Evolutionary conservation across 1,140 invertebrate species (phyloP).

Genomic region (Bombus fervidus): DNA sequence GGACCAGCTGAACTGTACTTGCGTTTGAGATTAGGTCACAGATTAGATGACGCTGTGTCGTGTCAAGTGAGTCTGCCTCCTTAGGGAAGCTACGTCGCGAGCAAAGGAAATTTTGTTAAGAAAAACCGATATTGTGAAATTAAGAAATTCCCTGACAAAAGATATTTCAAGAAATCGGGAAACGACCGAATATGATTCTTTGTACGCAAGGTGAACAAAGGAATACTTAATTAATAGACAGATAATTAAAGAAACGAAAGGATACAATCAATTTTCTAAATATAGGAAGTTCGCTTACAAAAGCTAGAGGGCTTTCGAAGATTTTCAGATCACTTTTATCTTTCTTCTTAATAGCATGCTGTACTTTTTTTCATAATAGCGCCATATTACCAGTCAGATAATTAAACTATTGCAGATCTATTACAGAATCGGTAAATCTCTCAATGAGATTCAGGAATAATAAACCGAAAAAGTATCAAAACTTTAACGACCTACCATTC

Average conservation of each 20-base stretch:
- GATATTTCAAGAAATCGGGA: too few relatives aligned
- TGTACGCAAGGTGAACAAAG: background rate
- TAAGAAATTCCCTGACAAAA: background rate
- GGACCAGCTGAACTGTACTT: conserved; percentile 11
- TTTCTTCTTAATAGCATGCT: too few relatives aligned
- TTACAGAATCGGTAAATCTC: background rate
- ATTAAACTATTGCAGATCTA: too few relatives aligned
- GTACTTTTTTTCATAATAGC: too few relatives aligned
- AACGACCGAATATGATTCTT: background rate
- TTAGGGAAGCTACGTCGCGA: conserved; percentile 8
- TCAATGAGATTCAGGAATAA: background rate
- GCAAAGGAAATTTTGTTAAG: conserved; percentile 16
- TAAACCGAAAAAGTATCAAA: background rate
- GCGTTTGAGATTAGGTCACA: conserved; percentile 53
- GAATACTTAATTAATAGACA: too few relatives aligned
- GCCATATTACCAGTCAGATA: too few relatives aligned
- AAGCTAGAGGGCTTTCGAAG: too few relatives aligned
- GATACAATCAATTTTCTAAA: too few relatives aligned
- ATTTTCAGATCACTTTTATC: too few relatives aligned
- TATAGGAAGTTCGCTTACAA: too few relatives aligned
- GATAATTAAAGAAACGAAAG: too few relatives aligned
- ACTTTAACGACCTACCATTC: background rate
- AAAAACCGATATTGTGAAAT: conserved; percentile 3
- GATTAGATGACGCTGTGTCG: conserved; percentile 45
- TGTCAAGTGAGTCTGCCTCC: conserved; percentile 19